Evolutionary conservation across 2,797 vertebrate species (phyloP), one percentile per base, ranked within the genome.

Genomic region (Gymnocypris eckloni): DNA sequence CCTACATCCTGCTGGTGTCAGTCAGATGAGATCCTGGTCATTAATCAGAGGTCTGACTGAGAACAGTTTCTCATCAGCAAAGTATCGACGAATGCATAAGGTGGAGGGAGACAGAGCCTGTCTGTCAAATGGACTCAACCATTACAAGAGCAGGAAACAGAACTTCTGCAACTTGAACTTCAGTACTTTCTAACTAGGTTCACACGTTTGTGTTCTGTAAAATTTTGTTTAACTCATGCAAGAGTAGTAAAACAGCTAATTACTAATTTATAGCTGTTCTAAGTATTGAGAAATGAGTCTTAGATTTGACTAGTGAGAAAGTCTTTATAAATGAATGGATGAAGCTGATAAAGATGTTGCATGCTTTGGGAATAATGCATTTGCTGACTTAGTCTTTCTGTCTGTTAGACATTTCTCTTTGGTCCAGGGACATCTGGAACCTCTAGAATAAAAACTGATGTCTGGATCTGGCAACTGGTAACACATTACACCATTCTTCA

Each of bases 391-490:
- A 79, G 4, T 37, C 56, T 45, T 52, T 85, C 18, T 87, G 11
- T 72, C 15, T 73, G 39, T 43, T 91, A 99, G 98, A 96, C 90
- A 48, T 87, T 94, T 37, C 88, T 94, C 84, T 96, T 95, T 12
- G 98, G 97, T 90, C 89, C 93, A 71, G 98, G 98, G 82, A 91
- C 91, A 89, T 96, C 94, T 16, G 91, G 94, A 84, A 87, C 89
- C 33, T 89, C 72, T 2, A 91, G 87, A 33, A 92, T 81, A 70
- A 88, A 92, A 66, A 96, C 93, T 2, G 97, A 99, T 84, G 88
- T 92, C 83, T 99, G 98, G 98, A 95, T 99, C 87, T 99, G 98
- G 98, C 98, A 99, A 83, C 90, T 97, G 96, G 98, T 97, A 94
- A 0, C 10, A n/a, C 66, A 20, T 7, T 59, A 33, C 6, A 15